Conservation (phyloP, 2,797 vertebrate genomes). For the Loriculus beryllinus region DNA sequence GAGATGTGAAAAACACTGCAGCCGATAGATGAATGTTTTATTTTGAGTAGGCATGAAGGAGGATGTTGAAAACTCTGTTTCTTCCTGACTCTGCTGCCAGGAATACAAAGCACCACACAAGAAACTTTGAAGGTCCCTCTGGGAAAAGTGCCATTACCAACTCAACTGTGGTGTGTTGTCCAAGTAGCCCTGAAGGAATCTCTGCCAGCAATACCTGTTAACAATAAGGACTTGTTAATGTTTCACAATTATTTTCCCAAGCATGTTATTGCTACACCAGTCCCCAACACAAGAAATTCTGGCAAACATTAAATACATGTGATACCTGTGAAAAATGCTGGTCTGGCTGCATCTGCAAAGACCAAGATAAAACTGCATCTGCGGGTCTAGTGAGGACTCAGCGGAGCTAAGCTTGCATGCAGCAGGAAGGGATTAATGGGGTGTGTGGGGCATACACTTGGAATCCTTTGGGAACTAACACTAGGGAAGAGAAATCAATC, state of each 20-base stretch:
- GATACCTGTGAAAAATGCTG: neutral
- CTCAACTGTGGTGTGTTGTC: neutral
- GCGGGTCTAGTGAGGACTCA: neutral
- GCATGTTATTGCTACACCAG: conserved; percentile 33
- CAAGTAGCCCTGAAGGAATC: conserved; percentile 37
- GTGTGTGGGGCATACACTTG: neutral
- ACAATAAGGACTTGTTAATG: conserved; percentile 62
- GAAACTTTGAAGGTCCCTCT: conserved; percentile 30
- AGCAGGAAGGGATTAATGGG: neutral
- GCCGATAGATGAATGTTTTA: neutral
- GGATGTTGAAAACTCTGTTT: conserved; percentile 16
- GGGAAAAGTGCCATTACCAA: conserved; percentile 21
- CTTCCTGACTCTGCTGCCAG: conserved; percentile 20
- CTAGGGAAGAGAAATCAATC: neutral
- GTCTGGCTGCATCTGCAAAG: neutral
- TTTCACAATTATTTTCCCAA: conserved; percentile 61
- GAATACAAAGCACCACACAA: conserved; percentile 2
- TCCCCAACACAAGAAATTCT: neutral
- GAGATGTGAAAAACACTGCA: neutral
- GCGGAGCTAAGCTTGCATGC: neutral
- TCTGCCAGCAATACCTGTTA: conserved; percentile 64
- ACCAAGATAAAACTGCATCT: neutral
- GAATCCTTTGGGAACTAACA: neutral
- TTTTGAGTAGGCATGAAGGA: conserved; percentile 5
- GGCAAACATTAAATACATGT: neutral